These are phyloP conservation scores for Meriones unguiculatus DNA, from an alignment of 2,113 vertebrate species.

Conservation along the genomic window DNA sequence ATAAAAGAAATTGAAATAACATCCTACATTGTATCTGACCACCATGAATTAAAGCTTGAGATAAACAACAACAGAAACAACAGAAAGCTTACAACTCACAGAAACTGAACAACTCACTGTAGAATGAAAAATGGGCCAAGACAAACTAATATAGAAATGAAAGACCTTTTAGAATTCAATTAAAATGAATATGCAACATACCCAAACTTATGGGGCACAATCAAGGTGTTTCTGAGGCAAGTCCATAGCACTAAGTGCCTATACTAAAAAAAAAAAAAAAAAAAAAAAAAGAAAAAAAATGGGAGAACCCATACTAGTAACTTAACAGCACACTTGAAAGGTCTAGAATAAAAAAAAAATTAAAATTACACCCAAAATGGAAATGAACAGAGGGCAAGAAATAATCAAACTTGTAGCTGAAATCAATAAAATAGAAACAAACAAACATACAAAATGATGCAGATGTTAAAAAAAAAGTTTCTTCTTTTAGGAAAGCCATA, in stretches of 20 bases:
- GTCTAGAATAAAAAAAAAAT: neutral
- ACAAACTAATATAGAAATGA: neutral
- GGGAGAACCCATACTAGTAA: neutral
- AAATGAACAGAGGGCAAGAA: neutral
- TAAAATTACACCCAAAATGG: neutral
- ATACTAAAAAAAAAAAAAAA: neutral
- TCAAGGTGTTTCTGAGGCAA: neutral
- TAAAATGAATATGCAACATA: neutral
- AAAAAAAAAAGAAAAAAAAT: neutral
- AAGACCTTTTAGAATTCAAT: neutral
- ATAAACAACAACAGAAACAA: neutral
- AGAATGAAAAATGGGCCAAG: neutral
- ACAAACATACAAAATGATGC: neutral
- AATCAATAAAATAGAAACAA: neutral
- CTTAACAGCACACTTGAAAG: neutral
- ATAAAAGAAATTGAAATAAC: neutral
- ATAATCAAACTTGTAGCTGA: neutral
- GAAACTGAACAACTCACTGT: neutral
- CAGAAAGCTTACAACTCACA: neutral
- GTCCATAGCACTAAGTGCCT: neutral
- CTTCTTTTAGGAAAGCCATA: neutral
- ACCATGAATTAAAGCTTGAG: neutral
- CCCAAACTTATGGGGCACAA: neutral
- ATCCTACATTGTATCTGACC: neutral
- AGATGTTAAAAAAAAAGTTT: neutral